phyloP scores from a whole-genome alignment of 2,888 invertebrate genomes.

The Hesperia comma region DNA sequence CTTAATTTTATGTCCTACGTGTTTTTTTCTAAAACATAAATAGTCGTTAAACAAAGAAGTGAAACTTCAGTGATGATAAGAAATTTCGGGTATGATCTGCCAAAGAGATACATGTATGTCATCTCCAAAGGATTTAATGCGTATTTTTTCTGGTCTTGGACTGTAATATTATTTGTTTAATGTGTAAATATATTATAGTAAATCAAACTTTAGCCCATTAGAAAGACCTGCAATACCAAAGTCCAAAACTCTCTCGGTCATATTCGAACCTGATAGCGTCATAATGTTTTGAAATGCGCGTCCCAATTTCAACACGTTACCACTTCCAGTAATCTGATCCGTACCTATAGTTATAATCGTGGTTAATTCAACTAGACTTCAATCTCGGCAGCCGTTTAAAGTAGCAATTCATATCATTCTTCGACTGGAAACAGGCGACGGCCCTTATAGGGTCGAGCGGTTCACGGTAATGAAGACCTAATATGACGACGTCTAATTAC shows the following conservation, averaged over 20 bases:
- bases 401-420: slow-evolving; percentile 31
- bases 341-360: slow-evolving; percentile 22
- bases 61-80: no score
- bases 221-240: no score
- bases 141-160: no score
- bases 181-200: no score
- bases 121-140: no score
- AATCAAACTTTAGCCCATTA: no score
- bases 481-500: slow-evolving; percentile 25
- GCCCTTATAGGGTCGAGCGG: slow-evolving; percentile 20
- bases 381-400: slow-evolving; percentile 22
- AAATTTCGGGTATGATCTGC: no score
- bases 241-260: background rate
- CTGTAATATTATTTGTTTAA: no score
- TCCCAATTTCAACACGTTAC: slow-evolving; percentile 30
- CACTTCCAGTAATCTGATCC: slow-evolving; percentile 35
- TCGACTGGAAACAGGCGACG: slow-evolving; percentile 22
- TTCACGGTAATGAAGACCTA: slow-evolving; percentile 29
- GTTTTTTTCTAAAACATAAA: no score
- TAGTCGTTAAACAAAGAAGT: no score
- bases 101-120: no score
- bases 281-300: slow-evolving; percentile 20
- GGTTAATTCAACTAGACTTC: slow-evolving; percentile 28
- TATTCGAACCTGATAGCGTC: slow-evolving; percentile 3
- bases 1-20: no score